These are phyloP conservation scores for Anagyrus pseudococci DNA, from an alignment of 2,888 invertebrate genomes.

Conservation along the genomic window DNA sequence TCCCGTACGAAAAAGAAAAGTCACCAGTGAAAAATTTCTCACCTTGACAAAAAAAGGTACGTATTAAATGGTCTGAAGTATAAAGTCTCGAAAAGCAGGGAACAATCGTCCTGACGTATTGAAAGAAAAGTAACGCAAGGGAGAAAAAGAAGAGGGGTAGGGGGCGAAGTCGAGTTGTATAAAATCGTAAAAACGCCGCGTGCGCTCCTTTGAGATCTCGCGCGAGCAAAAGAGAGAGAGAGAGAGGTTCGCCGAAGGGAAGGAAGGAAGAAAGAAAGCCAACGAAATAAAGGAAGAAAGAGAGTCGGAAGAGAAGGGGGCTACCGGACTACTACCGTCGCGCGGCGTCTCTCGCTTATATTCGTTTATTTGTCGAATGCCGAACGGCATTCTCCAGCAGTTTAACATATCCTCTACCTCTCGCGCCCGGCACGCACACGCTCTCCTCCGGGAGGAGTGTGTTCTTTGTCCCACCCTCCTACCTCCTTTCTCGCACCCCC, in stretches of 20 bases:
- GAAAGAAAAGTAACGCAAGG: neutral
- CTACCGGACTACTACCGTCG: neutral
- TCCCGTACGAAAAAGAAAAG: neutral
- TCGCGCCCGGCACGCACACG: constrained; percentile 35
- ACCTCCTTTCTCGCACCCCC: constrained; percentile 38
- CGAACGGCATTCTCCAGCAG: constrained; percentile 51
- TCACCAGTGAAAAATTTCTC: constrained; percentile 5
- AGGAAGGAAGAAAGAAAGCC: neutral
- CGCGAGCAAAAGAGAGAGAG: neutral
- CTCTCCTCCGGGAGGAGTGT: constrained; percentile 2
- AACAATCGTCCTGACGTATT: constrained; percentile 1
- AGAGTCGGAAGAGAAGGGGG: neutral
- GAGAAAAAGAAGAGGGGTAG: neutral
- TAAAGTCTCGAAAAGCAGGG: constrained; percentile 9
- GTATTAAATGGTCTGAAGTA: constrained; percentile 4
- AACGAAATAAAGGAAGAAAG: neutral
- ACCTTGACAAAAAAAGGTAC: constrained; percentile 1
- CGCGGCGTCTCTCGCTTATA: constrained; percentile 1
- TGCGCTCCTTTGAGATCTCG: constrained; percentile 1
- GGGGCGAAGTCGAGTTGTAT: constrained; percentile 1
- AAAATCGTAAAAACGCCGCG: constrained; percentile 22
- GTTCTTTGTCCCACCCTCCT: constrained; percentile 22
- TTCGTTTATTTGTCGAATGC: constrained; percentile 53
- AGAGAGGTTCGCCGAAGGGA: neutral
- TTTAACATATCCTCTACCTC: constrained; percentile 53